phyloP scores from a whole-genome alignment of 2,113 vertebrate species.

The Ivindomyrus marchei region DNA sequence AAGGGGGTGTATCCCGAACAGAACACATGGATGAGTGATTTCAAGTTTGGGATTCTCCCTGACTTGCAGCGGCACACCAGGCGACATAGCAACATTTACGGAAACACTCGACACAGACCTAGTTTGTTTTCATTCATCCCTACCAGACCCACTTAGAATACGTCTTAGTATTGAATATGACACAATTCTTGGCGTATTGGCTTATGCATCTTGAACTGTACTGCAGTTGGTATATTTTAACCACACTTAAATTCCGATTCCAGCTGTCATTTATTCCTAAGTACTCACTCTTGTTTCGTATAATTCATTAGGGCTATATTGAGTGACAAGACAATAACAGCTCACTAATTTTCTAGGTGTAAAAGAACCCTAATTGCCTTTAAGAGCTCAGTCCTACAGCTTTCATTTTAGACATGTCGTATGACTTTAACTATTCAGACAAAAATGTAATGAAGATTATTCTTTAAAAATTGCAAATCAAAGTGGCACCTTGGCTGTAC shows the following conservation, averaged over 20 bases:
- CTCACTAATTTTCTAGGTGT: neutral
- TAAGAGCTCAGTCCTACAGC: neutral
- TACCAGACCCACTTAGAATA: conserved; percentile 43
- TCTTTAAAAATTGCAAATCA: neutral
- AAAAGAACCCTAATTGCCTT: neutral
- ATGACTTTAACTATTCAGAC: neutral
- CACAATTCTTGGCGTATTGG: conserved; percentile 31
- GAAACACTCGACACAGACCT: conserved; percentile 57
- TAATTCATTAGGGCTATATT: neutral
- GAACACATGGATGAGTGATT: conserved; percentile 33
- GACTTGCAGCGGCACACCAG: conserved; percentile 29
- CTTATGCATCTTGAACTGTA: conserved; percentile 36
- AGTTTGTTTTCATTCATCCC: conserved; percentile 49
- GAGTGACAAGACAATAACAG: neutral
- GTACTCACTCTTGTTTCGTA: neutral
- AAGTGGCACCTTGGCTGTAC: neutral
- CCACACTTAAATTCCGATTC: neutral
- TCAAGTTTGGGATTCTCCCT: conserved; percentile 37
- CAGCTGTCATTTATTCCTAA: neutral
- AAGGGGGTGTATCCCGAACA: conserved; percentile 10
- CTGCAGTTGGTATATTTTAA: neutral
- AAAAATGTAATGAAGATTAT: neutral
- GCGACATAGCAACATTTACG: conserved; percentile 44
- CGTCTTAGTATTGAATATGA: conserved; percentile 36
- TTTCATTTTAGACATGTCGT: neutral